These are phyloP conservation scores for Xanthia togata DNA, from an alignment of 2,888 invertebrate genomes.

Conservation along the genomic window DNA sequence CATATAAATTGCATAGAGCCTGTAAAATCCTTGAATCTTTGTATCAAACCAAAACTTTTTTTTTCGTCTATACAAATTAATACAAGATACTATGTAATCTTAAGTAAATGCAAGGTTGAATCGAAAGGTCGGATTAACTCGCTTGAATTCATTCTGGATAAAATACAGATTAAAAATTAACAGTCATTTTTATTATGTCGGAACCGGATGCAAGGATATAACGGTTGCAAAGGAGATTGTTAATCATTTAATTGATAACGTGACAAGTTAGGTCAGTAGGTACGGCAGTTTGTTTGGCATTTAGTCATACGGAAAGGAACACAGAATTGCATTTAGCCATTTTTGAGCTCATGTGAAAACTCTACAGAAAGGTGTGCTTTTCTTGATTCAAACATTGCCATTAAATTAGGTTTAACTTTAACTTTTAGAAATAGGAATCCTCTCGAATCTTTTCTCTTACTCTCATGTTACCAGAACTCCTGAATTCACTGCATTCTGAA, in stretches of 20 bases:
- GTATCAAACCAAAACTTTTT: constrained; percentile 9
- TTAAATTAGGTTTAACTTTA: not conserved
- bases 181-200: constrained; percentile 35
- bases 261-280: constrained; percentile 37
- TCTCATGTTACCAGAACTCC: not conserved
- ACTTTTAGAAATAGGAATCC: not conserved
- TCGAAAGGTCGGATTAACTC: constrained; percentile 66
- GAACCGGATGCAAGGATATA: constrained; percentile 64
- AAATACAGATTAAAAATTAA: constrained; percentile 49
- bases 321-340: not conserved
- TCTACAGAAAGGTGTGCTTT: not conserved
- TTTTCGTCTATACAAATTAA: constrained; percentile 18
- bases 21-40: constrained; percentile 49
- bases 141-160: constrained; percentile 57
- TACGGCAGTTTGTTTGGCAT: constrained; percentile 6
- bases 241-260: constrained; percentile 33
- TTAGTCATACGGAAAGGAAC: not conserved
- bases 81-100: constrained; percentile 43
- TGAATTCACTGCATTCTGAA: not conserved
- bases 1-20: constrained; percentile 27
- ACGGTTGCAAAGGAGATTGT: constrained; percentile 29
- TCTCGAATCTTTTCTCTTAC: not conserved
- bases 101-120: constrained; percentile 69
- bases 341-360: not conserved
- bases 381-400: not conserved